A percentile compares a stretch with the other conserved stretches of the same genome.
Conservation (phyloP, 2,113 vertebrate species). For the Corydoras maculifer region DNA sequence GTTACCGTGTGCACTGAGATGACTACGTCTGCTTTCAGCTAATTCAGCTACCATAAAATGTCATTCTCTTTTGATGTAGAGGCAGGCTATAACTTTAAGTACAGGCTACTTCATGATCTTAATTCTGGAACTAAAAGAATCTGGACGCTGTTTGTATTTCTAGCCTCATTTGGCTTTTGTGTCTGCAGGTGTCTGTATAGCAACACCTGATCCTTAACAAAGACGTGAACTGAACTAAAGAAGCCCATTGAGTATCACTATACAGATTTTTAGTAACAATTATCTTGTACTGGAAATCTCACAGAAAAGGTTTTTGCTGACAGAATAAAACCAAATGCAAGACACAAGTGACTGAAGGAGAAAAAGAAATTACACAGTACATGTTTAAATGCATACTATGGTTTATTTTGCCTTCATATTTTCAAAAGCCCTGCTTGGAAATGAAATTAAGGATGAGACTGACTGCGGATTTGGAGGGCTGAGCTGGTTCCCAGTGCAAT, state of each 20-base stretch:
- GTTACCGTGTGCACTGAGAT: conserved; percentile 3
- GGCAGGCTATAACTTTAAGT: conserved; percentile 8
- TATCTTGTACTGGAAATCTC: not conserved
- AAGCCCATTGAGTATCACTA: not conserved
- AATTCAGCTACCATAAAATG: conserved; percentile 13
- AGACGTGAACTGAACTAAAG: not conserved
- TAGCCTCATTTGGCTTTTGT: not conserved
- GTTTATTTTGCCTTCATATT: conserved; percentile 10
- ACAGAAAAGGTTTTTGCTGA: conserved; percentile 1
- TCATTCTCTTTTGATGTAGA: conserved; percentile 18
- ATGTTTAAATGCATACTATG: conserved; percentile 3
- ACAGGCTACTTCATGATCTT: not conserved
- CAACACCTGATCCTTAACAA: not conserved
- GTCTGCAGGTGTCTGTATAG: conserved; percentile 1
- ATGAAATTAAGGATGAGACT: conserved; percentile 33
- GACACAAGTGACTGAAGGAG: not conserved
- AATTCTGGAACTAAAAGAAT: not conserved
- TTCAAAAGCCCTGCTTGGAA: conserved; percentile 19
- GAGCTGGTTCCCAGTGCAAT: conserved; percentile 35
- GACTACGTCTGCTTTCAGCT: not conserved
- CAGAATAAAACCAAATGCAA: conserved; percentile 7
- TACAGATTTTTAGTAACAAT: not conserved
- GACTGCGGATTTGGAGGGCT: conserved; percentile 28
- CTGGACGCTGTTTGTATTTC: conserved; percentile 6
- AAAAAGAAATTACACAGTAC: conserved; percentile 11